A percentile compares a stretch with the other conserved stretches of the same genome.
phyloP scores from a whole-genome alignment of 2,797 vertebrate genomes.

The Crax fasciolata region DNA sequence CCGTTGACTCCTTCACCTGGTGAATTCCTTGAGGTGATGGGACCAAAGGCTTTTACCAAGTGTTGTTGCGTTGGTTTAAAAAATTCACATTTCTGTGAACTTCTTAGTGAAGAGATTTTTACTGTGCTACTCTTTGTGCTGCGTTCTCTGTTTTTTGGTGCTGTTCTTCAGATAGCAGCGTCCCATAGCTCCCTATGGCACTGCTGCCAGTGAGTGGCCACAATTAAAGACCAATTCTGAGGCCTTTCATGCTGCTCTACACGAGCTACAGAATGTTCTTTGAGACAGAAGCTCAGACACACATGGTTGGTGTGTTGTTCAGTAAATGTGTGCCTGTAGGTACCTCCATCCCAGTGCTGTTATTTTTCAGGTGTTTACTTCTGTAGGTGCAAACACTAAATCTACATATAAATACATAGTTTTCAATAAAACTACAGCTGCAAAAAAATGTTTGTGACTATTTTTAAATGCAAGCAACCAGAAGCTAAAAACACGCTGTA shows the following conservation, averaged over 20 bases:
- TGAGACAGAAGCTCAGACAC: background rate
- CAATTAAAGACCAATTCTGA: background rate
- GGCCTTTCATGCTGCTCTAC: background rate
- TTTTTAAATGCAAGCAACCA: background rate
- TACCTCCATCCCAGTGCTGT: background rate
- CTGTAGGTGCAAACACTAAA: too few species aligned
- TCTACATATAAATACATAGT: background rate
- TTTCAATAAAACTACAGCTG: constrained; percentile 47
- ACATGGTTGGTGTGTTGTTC: background rate
- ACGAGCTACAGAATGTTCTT: background rate
- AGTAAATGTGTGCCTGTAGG: background rate
- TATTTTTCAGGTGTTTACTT: background rate
- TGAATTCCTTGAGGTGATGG: background rate
- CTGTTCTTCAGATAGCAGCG: background rate
- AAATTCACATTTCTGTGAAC: background rate
- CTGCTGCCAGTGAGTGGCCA: background rate
- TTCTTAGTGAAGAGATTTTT: background rate
- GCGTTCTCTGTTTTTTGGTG: background rate
- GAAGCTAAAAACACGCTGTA: background rate
- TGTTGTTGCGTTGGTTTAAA: background rate
- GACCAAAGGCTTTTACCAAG: background rate
- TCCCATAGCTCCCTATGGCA: background rate
- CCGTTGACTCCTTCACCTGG: too few species aligned
- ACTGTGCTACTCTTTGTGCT: background rate
- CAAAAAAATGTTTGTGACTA: constrained; percentile 21